Conservation (phyloP, 2,888 invertebrate genomes). For the Acrobasis suavella region DNA sequence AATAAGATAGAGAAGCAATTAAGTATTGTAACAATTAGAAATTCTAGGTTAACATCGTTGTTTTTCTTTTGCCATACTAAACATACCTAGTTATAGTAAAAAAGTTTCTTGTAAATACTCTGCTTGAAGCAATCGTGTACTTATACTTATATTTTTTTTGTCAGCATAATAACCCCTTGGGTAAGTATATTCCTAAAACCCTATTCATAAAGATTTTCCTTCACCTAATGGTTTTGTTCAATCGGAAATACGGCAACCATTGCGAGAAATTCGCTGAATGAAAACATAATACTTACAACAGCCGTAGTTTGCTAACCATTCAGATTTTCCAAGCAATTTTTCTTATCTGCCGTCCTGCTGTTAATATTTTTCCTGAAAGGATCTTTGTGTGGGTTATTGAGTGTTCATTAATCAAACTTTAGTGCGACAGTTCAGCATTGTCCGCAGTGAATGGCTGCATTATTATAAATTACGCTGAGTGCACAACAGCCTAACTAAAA, state of each 20-base stretch:
- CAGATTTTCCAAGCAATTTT: conserved; percentile 27
- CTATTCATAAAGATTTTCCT: too few species aligned
- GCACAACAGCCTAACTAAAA: conserved; percentile 34
- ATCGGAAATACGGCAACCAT: neutral
- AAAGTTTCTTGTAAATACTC: too few species aligned
- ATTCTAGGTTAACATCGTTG: too few species aligned
- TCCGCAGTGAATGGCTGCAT: conserved; percentile 47
- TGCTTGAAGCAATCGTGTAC: too few species aligned
- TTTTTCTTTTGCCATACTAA: too few species aligned
- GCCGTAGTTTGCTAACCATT: conserved; percentile 24
- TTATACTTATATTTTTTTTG: too few species aligned
- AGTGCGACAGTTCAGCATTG: conserved; percentile 52
- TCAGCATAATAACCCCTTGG: too few species aligned
- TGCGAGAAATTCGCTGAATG: conserved; percentile 1
- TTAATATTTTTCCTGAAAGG: conserved; percentile 40
- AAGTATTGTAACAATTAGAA: too few species aligned
- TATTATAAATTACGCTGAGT: conserved; percentile 49
- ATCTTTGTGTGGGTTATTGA: conserved; percentile 39
- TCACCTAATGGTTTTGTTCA: too few species aligned
- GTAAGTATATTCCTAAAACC: too few species aligned
- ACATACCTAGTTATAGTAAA: too few species aligned
- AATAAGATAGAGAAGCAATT: too few species aligned
- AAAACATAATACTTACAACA: conserved; percentile 5
- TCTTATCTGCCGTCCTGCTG: conserved; percentile 27
- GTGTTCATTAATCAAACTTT: conserved; percentile 60